Conservation (phyloP, 2,113 vertebrate genomes). For the Corythoichthys haematopterus region DNA sequence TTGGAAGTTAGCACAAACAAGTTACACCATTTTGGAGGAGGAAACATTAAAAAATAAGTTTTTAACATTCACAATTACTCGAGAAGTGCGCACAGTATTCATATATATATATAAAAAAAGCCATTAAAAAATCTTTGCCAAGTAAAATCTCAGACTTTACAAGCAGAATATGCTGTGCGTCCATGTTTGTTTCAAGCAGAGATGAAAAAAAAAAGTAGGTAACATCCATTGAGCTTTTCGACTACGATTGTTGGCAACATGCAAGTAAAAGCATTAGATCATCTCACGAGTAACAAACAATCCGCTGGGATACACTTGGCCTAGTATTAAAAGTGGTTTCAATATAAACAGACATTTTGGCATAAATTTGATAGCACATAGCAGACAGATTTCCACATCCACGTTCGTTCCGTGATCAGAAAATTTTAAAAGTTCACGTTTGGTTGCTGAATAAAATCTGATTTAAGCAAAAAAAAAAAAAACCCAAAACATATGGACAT, state of each 20-base stretch:
- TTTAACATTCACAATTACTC: slow-evolving; percentile 55
- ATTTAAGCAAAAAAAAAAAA: background rate
- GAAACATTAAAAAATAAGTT: slow-evolving; percentile 29
- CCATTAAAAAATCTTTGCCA: slow-evolving; percentile 25
- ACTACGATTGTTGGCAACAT: background rate
- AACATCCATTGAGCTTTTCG: slow-evolving; percentile 31
- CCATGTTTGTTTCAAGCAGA: slow-evolving; percentile 46
- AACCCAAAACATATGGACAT: background rate
- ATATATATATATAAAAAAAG: slow-evolving; percentile 37
- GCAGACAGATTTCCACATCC: slow-evolving; percentile 4
- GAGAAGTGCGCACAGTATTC: slow-evolving; percentile 47
- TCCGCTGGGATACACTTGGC: slow-evolving; percentile 13
- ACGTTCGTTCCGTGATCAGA: slow-evolving; percentile 17
- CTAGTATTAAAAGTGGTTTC: slow-evolving; percentile 27
- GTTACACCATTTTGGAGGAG: slow-evolving; percentile 50
- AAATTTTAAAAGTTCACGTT: slow-evolving; percentile 22
- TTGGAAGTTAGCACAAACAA: slow-evolving; percentile 54
- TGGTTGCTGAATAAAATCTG: slow-evolving; percentile 2
- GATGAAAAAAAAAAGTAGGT: slow-evolving; percentile 3
- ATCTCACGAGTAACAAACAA: slow-evolving; percentile 7
- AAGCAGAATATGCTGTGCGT: slow-evolving; percentile 41
- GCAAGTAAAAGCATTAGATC: background rate
- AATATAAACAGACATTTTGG: slow-evolving; percentile 30
- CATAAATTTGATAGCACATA: slow-evolving; percentile 26
- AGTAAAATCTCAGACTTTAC: slow-evolving; percentile 31